Conservation (phyloP, 2,113 vertebrate genomes). For the Myotis yumanensis region DNA sequence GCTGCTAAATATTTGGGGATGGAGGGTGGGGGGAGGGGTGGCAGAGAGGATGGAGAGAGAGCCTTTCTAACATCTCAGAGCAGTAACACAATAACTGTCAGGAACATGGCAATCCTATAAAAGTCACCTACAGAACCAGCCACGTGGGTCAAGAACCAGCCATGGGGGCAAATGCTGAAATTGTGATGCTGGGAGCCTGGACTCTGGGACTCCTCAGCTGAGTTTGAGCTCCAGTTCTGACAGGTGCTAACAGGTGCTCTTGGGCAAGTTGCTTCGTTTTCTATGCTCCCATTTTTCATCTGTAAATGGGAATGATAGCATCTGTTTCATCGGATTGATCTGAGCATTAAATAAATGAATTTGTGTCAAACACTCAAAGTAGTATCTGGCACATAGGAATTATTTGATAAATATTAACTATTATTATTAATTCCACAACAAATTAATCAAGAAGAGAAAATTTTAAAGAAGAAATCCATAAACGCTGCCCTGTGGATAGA, state of each 20-base stretch:
- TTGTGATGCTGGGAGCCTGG: accelerated
- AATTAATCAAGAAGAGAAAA: background rate
- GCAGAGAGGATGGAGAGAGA: background rate
- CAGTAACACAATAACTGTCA: background rate
- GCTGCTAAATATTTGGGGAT: background rate
- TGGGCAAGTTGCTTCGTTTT: background rate
- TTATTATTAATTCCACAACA: background rate
- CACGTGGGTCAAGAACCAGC: background rate
- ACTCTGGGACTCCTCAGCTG: too few species aligned
- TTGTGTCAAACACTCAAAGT: background rate
- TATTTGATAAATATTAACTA: background rate
- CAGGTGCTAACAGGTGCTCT: background rate
- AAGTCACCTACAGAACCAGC: background rate
- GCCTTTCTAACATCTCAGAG: background rate
- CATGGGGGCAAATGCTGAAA: background rate
- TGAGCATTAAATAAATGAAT: background rate
- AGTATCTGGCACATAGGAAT: background rate
- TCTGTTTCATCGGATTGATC: background rate
- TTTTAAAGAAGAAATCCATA: background rate
- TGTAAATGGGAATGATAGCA: background rate
- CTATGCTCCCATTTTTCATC: background rate
- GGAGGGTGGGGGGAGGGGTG: background rate
- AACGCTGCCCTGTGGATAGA: background rate
- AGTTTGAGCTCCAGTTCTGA: background rate
- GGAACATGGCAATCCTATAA: background rate